A percentile compares a stretch with the other conserved stretches of the same genome.
Conservation (phyloP, 1,140 invertebrate species). For the Drosophila bocki region DNA sequence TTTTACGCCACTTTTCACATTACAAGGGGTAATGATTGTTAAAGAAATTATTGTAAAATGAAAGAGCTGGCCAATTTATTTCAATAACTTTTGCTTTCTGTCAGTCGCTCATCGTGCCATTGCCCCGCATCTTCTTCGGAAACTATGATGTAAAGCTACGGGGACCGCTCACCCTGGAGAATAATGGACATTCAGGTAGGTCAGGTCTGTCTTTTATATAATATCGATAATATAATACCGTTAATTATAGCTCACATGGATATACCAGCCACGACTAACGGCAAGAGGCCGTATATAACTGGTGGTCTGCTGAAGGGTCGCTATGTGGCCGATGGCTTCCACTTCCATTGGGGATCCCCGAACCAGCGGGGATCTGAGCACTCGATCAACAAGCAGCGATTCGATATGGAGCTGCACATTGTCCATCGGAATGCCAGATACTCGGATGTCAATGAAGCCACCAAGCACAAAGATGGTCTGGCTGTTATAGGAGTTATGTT, state of each 20-base stretch:
- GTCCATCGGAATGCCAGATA: constrained; percentile 71
- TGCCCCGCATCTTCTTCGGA: constrained; percentile 88
- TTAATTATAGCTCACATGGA: constrained; percentile 78
- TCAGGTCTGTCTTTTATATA: neutral
- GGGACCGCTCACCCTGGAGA: constrained; percentile 86
- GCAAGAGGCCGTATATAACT: constrained; percentile 87
- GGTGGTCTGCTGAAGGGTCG: constrained; percentile 87
- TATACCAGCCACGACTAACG: constrained; percentile 86
- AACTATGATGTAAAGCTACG: constrained; percentile 88
- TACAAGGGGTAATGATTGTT: constrained; percentile 28
- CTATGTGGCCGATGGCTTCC: constrained; percentile 88
- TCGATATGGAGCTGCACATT: constrained; percentile 75
- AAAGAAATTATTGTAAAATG: constrained; percentile 9
- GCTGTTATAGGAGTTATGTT: constrained; percentile 72
- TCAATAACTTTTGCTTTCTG: constrained; percentile 69
- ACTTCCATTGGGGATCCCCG: constrained; percentile 89
- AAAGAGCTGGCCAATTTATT: constrained; percentile 23
- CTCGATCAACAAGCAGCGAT: constrained; percentile 52
- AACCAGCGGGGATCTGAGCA: constrained; percentile 64
- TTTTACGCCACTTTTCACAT: constrained; percentile 47
- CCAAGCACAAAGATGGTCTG: constrained; percentile 54
- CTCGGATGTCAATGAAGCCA: constrained; percentile 45
- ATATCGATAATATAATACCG: neutral
- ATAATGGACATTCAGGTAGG: constrained; percentile 89
- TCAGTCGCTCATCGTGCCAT: constrained; percentile 86